Evolutionary conservation across 1,140 invertebrate species (phyloP).

Genomic region (Bombus cullumanus): DNA sequence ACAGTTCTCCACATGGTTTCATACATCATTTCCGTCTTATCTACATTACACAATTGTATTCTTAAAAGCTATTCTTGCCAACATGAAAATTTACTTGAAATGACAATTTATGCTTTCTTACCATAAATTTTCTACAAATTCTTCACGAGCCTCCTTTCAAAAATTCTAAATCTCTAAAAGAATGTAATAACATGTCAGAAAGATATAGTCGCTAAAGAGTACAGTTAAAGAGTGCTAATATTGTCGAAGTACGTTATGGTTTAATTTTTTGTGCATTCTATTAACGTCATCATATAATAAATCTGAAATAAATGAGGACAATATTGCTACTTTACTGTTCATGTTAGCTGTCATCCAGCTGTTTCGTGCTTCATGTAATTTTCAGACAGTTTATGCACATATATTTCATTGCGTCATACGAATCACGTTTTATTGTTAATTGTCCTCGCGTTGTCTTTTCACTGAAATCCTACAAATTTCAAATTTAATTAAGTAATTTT

Average conservation of each 20-base stretch:
- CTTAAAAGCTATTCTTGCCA: too few species aligned
- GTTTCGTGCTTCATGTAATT: constrained; percentile 5
- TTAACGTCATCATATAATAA: background rate
- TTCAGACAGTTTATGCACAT: constrained; percentile 6
- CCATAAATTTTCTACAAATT: too few species aligned
- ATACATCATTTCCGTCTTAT: too few species aligned
- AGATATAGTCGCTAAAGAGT: background rate
- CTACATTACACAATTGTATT: too few species aligned
- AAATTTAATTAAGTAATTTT: background rate
- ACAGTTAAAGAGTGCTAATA: background rate
- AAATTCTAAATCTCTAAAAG: background rate
- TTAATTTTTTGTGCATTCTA: background rate
- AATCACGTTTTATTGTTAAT: background rate
- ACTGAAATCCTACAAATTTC: background rate
- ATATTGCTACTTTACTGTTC: background rate
- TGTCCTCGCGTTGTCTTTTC: background rate
- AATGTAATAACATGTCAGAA: too few species aligned
- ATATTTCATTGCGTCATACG: constrained; percentile 7
- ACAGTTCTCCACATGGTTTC: too few species aligned
- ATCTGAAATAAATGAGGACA: background rate
- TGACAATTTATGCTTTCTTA: too few species aligned
- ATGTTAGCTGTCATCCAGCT: background rate
- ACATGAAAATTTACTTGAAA: too few species aligned
- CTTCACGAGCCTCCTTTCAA: background rate
- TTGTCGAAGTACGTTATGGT: background rate